Evolutionary conservation across 2,113 vertebrate species (phyloP).

Genomic region (Neolamprologus kungweensis): DNA sequence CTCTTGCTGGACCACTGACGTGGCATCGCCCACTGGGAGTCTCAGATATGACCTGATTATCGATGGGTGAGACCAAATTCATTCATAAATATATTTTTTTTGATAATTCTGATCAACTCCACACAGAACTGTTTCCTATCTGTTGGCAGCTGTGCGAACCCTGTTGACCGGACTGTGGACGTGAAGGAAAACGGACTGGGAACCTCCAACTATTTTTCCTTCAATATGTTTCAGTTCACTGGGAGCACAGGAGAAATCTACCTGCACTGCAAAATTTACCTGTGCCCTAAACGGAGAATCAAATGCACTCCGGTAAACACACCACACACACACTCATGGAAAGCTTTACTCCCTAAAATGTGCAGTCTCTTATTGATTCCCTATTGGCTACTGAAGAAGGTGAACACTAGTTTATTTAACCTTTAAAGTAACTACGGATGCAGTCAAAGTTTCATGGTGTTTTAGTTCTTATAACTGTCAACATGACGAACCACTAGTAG

Average conservation of each 20-base stretch:
- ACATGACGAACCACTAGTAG: fast-evolving
- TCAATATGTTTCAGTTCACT: conserved; percentile 5
- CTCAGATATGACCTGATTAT: neutral
- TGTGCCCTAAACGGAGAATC: neutral
- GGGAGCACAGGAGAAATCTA: neutral
- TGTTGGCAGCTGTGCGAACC: neutral
- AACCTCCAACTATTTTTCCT: conserved; percentile 9
- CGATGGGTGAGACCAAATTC: neutral
- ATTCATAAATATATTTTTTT: neutral
- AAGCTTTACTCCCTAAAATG: neutral
- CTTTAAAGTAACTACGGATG: neutral
- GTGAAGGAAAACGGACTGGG: neutral
- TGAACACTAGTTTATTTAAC: neutral
- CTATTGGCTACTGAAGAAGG: neutral
- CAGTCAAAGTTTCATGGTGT: neutral
- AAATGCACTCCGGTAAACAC: neutral
- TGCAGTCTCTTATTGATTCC: fast-evolving
- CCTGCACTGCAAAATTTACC: conserved; percentile 5
- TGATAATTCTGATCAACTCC: neutral
- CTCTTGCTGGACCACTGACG: conserved; percentile 1
- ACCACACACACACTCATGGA: neutral
- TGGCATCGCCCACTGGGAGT: neutral
- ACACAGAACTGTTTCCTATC: neutral
- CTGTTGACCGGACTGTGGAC: neutral
- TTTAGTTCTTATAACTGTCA: neutral